These are phyloP conservation scores for Himalopsyche kuldschensis DNA, from an alignment of 2,888 invertebrate species.

Conservation along the genomic window DNA sequence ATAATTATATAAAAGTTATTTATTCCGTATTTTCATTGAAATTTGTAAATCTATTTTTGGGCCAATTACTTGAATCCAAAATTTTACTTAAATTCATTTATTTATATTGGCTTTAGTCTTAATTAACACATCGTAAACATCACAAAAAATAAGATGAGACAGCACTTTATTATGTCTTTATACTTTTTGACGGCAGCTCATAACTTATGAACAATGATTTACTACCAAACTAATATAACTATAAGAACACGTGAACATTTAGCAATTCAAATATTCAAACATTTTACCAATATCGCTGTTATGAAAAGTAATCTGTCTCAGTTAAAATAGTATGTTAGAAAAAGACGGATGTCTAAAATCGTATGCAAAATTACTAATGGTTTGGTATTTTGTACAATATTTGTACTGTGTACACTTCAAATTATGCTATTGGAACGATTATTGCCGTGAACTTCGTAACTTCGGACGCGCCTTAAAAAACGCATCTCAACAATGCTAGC, in stretches of 20 bases:
- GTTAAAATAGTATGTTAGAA: background rate
- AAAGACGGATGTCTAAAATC: background rate
- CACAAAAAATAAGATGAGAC: background rate
- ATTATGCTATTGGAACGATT: background rate
- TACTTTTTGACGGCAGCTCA: background rate
- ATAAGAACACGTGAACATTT: background rate
- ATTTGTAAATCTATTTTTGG: too few relatives aligned
- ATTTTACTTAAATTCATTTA: too few relatives aligned
- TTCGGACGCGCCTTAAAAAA: background rate
- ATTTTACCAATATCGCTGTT: background rate
- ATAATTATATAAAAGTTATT: too few relatives aligned
- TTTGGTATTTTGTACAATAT: background rate
- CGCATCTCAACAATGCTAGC: background rate
- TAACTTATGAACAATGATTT: background rate
- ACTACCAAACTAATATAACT: background rate
- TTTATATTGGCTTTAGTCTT: too few relatives aligned
- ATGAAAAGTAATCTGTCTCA: too few relatives aligned
- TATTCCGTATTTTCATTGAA: too few relatives aligned
- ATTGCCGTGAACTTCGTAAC: background rate
- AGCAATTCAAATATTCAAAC: background rate
- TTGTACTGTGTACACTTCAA: background rate
- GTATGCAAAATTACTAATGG: background rate
- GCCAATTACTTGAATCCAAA: too few relatives aligned
- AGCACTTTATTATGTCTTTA: background rate
- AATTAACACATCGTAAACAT: too few relatives aligned